Evolutionary conservation across 2,797 vertebrate species (phyloP), one percentile per base, ranked within the genome.

Genomic region (Enteromius mattozi): DNA sequence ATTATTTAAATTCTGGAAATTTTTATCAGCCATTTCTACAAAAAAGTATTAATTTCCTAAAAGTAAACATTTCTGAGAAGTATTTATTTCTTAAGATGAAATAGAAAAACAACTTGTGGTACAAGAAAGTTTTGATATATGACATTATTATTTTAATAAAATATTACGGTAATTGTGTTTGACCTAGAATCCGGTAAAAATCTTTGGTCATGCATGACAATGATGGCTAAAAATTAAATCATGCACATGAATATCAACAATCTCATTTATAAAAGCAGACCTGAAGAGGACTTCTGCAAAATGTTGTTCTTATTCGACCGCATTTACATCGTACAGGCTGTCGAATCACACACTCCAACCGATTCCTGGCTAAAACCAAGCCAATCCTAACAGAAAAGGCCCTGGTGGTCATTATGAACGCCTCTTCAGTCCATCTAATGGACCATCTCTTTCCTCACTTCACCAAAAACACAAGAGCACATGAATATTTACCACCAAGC

Each of bases 401-500:
- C 89, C 16, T 69, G 24, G 42, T 87, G 89, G 92, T 92, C 92
- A 93, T 56, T 79, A 89, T 88, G 88, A 91, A 93, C 90, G 88
- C 92, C 95, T 92, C 94, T 94, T 95, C 93, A 96, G 88, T 90
- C 83, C 88, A 90, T 93, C 94, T 96, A 96, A 96, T 96, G 95
- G 95, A 94, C 91, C 78, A 88, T 90, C 94, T 93, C 90, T 93
- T 91, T 85, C 90, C 92, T 94, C 94, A 92, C 93, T 93, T 93
- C 93, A 93, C 91, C 75, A 91, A 93, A 93, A 94, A 90, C 87
- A 93, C 82, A 89, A 93, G 92, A 91, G 86, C 84, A 88, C 92
- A 94, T 96, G 94, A 95, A 96, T 95, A 95, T 95, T 95, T 95
- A 95, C 92, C 88, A 93, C 90, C 86, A 91, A 93, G 92, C 92